Conservation (phyloP, 2,888 invertebrate species). For the Athrips mouffetella region DNA sequence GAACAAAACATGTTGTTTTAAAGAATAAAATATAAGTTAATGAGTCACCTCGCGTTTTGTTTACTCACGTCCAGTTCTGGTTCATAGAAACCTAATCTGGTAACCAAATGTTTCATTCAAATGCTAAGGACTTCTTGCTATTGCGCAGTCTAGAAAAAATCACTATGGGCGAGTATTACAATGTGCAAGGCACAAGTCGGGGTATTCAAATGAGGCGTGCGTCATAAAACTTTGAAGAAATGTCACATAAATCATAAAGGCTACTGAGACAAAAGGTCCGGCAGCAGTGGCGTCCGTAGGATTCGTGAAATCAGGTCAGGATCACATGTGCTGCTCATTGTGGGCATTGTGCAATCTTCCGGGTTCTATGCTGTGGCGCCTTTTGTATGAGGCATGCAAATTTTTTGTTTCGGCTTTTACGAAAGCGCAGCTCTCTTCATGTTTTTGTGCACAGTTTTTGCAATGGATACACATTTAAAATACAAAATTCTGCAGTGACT, state of each 20-base stretch:
- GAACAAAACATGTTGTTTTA: constrained; percentile 27
- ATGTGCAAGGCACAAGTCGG: constrained; percentile 72
- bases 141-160: constrained; percentile 59
- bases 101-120: constrained; percentile 74
- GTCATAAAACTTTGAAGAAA: constrained; percentile 72
- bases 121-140: constrained; percentile 58
- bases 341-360: constrained; percentile 72
- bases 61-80: constrained; percentile 56
- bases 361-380: constrained; percentile 49
- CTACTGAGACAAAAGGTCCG: constrained; percentile 57
- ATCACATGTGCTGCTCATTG: constrained; percentile 69
- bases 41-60: constrained; percentile 50
- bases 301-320: constrained; percentile 70
- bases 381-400: constrained; percentile 60
- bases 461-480: background rate
- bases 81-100: constrained; percentile 71
- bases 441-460: constrained; percentile 39
- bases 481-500: background rate
- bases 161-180: constrained; percentile 56
- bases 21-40: constrained; percentile 46
- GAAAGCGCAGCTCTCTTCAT: constrained; percentile 24
- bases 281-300: constrained; percentile 51
- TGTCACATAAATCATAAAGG: constrained; percentile 74
- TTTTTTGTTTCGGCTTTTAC: constrained; percentile 52
- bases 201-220: constrained; percentile 72